These are phyloP conservation scores for Eilema griseolum DNA, from an alignment of 2,888 invertebrate species.

Conservation along the genomic window DNA sequence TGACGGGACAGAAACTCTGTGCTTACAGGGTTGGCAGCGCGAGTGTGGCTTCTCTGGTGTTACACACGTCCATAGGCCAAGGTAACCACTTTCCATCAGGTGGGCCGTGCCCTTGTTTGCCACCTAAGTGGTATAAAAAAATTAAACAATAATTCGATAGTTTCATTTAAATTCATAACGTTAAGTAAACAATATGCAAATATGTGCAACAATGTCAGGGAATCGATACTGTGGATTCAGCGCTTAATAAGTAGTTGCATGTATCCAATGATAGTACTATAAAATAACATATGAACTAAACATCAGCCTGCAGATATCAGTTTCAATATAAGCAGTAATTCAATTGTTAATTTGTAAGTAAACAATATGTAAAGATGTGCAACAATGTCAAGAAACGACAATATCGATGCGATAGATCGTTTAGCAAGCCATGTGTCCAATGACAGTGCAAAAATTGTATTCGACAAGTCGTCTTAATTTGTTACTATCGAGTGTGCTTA, in stretches of 20 bases:
- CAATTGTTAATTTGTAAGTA: neutral
- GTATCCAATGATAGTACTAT: too few species aligned
- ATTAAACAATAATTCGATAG: neutral
- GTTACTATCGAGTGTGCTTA: constrained; percentile 19
- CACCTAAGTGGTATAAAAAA: too few species aligned
- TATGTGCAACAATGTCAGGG: neutral
- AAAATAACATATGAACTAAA: too few species aligned
- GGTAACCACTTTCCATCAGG: too few species aligned
- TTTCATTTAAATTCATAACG: neutral
- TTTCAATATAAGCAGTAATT: neutral
- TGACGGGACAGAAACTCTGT: too few species aligned
- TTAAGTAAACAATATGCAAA: neutral
- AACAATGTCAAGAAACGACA: constrained; percentile 30
- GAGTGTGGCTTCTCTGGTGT: too few species aligned
- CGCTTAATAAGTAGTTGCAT: too few species aligned
- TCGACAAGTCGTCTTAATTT: neutral
- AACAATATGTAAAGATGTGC: constrained; percentile 13
- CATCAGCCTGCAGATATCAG: neutral
- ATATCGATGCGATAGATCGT: constrained; percentile 36
- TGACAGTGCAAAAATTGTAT: constrained; percentile 35
- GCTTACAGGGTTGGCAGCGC: too few species aligned
- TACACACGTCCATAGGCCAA: too few species aligned
- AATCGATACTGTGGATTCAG: too few species aligned
- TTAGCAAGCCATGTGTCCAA: constrained; percentile 22
- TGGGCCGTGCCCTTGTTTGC: too few species aligned